These are phyloP conservation scores for Smittia aterrima DNA, from an alignment of 2,888 invertebrate species.

Conservation along the genomic window DNA sequence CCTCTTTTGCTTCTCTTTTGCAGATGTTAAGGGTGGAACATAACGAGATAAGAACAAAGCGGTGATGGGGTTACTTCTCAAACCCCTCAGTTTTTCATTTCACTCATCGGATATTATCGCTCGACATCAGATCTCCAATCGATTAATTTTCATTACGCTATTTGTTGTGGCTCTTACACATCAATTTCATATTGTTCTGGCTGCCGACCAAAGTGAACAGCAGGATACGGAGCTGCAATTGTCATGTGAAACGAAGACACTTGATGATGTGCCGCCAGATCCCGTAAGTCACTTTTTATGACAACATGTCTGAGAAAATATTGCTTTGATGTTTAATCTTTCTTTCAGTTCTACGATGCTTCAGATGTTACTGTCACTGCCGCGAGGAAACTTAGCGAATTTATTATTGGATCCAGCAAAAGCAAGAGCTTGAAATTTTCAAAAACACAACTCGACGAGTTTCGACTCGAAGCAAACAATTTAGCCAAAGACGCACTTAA, in stretches of 20 bases:
- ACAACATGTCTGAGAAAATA: not conserved
- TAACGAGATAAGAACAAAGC: not conserved
- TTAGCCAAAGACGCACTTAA: slow-evolving; percentile 52
- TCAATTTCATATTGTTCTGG: not conserved
- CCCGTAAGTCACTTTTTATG: slow-evolving; percentile 49
- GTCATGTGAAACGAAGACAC: slow-evolving; percentile 50
- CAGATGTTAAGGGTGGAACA: slow-evolving; percentile 18
- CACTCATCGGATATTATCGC: slow-evolving; percentile 22
- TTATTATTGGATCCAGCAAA: slow-evolving; percentile 46
- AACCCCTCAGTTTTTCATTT: slow-evolving; percentile 31
- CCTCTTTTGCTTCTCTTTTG: not conserved
- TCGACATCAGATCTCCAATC: not conserved
- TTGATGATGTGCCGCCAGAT: slow-evolving; percentile 52
- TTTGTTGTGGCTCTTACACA: slow-evolving; percentile 9
- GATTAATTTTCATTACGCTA: slow-evolving; percentile 25
- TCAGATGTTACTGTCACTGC: slow-evolving; percentile 52
- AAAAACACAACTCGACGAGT: slow-evolving; percentile 47
- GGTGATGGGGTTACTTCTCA: slow-evolving; percentile 36
- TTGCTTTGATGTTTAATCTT: not conserved
- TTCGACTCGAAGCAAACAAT: slow-evolving; percentile 51
- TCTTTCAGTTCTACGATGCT: slow-evolving; percentile 51
- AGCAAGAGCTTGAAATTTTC: slow-evolving; percentile 47
- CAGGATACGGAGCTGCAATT: not conserved
- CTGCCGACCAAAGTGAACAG: not conserved
- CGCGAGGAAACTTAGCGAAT: slow-evolving; percentile 52